Evolutionary conservation across 2,888 invertebrate genomes (phyloP), one percentile per base, ranked within the genome.

Genomic region (Vanessa cardui): DNA sequence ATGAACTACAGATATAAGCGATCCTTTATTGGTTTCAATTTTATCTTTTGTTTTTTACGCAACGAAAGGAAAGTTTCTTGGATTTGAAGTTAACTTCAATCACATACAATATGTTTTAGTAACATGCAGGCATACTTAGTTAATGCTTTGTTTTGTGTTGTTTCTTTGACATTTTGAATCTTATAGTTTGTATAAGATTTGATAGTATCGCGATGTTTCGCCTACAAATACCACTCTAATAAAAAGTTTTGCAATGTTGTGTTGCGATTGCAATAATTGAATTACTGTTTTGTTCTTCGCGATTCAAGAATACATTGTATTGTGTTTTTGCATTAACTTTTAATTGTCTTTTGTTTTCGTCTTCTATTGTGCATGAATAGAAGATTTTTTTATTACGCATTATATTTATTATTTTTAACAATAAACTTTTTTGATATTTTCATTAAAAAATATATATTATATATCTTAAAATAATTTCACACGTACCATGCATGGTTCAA

Each of bases 311-410:
- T 70, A 74, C 62, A 64, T 59, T 70, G 49, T 50, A 64, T 64
- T 64, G 64, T 64, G 50, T 59, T 59, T 45, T 66, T 58, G 64
- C 66, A 76, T 79, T 77, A 71, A 70, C 71, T 69, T 66, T 78
- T 79, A 79, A 86, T 84, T 86, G 84, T 84, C 87, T 85, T 86
- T 87, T 84, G 86, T 87, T 82, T 81, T 76, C 76, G 72, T 72
- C 73, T 75, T 77, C 86, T 83, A 83, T 85, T 85, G 87, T 83
- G 82, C 81, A 84, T 82, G 85, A 82, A 86, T 86, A 88, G 82
- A 85, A 80, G 80, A 81, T 84, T 88, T 87, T 80, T 87, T 86
- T 76, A 65, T 31, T 16, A 31, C 21, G 31, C 16, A 31, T n/a
- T 54, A 31, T 7, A 54, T 31, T 31, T 1, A 31, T 54, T 16